Conservation (phyloP, 2,113 vertebrate genomes). For the Alethe castanea region DNA sequence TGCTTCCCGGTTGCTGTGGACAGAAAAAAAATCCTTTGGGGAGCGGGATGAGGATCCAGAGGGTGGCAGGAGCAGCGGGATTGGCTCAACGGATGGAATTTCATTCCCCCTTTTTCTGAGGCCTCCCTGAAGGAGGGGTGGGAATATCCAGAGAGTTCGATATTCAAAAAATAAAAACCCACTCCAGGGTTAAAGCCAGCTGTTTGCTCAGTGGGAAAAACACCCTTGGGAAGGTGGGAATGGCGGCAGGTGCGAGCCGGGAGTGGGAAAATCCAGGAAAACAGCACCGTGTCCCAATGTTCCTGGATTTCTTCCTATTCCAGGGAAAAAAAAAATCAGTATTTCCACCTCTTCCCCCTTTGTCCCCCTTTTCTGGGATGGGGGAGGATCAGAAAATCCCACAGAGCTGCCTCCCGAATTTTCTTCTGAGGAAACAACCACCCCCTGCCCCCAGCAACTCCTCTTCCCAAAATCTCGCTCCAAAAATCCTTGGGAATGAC, state of each 20-base stretch:
- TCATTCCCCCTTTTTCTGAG: not conserved
- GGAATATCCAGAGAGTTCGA: not conserved
- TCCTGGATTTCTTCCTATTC: not conserved
- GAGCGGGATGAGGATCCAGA: not conserved
- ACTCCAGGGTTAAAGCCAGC: not conserved
- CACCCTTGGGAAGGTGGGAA: not conserved
- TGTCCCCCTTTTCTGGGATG: not conserved
- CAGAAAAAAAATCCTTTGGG: not conserved
- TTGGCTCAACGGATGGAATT: not conserved
- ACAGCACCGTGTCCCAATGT: not conserved
- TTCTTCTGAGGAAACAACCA: not conserved
- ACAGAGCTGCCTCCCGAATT: fast-evolving
- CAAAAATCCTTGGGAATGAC: not conserved
- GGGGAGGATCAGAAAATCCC: not conserved
- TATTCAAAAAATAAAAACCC: not conserved
- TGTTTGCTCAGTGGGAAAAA: not conserved
- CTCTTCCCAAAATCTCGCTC: not conserved
- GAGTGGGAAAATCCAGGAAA: not conserved
- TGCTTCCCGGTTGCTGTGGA: not conserved
- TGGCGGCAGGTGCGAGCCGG: fast-evolving
- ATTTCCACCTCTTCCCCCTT: not conserved
- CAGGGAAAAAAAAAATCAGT: not conserved
- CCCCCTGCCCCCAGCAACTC: too few relatives aligned
- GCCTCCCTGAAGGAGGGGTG: not conserved
- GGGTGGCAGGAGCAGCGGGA: not conserved